Evolutionary conservation across 2,797 vertebrate genomes (phyloP).

Genomic region (Sebastes taczanowskii): DNA sequence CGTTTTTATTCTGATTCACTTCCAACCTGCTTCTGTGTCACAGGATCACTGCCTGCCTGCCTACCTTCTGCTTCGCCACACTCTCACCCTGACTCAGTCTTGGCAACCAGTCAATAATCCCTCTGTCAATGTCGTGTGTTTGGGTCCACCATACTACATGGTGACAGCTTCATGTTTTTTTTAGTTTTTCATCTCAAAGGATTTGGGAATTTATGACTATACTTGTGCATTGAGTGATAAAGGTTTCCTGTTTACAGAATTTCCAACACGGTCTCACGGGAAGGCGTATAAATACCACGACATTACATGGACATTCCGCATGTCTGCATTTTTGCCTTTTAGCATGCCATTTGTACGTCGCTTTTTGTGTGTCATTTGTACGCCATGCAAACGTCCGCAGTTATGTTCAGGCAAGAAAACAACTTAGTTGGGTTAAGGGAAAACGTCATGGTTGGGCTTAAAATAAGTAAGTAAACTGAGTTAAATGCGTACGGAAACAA

Average conservation of each 20-base stretch:
- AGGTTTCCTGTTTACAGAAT: conserved; percentile 8
- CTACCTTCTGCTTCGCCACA: not conserved
- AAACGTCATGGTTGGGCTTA: no score
- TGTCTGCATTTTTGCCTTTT: not conserved
- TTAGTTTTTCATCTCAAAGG: not conserved
- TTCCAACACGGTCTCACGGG: no score
- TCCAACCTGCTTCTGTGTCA: not conserved
- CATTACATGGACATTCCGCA: not conserved
- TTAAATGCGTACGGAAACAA: no score
- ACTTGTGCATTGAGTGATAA: not conserved
- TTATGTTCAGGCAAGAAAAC: no score
- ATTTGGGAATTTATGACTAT: not conserved
- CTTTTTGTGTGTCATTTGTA: no score
- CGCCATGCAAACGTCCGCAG: no score
- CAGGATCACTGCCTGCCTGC: not conserved
- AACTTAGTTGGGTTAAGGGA: no score
- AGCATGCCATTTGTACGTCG: no score
- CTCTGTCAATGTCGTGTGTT: not conserved
- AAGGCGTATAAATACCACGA: no score
- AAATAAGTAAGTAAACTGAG: no score
- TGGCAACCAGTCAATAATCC: not conserved
- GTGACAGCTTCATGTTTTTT: no score
- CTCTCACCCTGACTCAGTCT: not conserved
- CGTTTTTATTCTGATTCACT: not conserved
- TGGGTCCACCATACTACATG: not conserved